phyloP scores from a whole-genome alignment of 1,140 invertebrate genomes.

The Drosophila quadrilineata region DNA sequence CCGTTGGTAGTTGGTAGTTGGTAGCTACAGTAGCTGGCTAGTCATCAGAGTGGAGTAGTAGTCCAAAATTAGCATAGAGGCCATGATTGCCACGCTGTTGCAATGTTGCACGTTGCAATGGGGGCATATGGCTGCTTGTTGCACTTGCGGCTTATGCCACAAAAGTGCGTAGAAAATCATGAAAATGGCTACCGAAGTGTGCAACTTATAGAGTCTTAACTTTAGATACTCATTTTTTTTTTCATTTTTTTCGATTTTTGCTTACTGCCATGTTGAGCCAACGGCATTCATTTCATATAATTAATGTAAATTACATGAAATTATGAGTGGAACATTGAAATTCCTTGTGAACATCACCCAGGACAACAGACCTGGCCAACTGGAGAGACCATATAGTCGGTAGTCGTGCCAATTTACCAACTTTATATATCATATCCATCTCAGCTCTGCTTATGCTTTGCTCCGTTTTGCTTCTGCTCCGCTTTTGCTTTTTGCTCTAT shows the following conservation, averaged over 20 bases:
- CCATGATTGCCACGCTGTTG: slow-evolving; percentile 42
- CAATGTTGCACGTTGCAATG: too few relatives aligned
- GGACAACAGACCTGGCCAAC: slow-evolving; percentile 53
- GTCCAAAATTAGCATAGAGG: slow-evolving; percentile 67
- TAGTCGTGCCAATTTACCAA: slow-evolving; percentile 37
- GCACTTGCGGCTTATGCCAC: slow-evolving; percentile 60
- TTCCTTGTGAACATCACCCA: slow-evolving; percentile 75
- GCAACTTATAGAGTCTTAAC: too few relatives aligned
- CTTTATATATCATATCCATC: too few relatives aligned
- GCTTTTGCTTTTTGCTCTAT: neutral
- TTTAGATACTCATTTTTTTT: too few relatives aligned
- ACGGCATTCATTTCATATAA: slow-evolving; percentile 73
- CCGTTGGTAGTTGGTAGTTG: slow-evolving; percentile 30
- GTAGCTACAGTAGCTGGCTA: slow-evolving; percentile 55
- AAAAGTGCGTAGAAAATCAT: slow-evolving; percentile 77
- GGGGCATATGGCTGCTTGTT: slow-evolving; percentile 4
- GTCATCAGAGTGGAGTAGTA: slow-evolving; percentile 65
- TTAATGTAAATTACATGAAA: slow-evolving; percentile 76
- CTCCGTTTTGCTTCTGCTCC: neutral
- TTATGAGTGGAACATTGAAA: slow-evolving; percentile 79
- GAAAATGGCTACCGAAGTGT: slow-evolving; percentile 72
- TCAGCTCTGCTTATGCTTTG: too few relatives aligned
- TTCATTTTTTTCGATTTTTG: too few relatives aligned
- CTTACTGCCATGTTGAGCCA: slow-evolving; percentile 16
- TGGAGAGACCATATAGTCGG: too few relatives aligned